Evolutionary conservation across 2,797 vertebrate species (phyloP).

Genomic region (Muscicapa comitata): DNA sequence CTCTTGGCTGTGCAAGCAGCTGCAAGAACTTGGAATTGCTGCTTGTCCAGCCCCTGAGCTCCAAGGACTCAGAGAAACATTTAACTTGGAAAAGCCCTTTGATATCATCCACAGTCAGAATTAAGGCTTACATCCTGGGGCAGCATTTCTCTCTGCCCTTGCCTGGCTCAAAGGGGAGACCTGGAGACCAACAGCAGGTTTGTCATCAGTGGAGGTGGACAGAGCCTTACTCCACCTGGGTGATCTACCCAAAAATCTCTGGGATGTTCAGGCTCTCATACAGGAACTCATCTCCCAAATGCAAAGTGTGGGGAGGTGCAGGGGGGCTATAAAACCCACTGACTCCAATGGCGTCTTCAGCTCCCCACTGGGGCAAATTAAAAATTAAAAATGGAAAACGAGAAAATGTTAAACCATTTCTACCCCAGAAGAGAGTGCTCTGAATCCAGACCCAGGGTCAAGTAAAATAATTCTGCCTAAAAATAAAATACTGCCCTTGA

Average conservation of each 20-base stretch:
- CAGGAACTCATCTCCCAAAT: background rate
- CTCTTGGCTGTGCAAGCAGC: background rate
- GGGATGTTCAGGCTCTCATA: background rate
- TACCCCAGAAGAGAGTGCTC: fast-evolving
- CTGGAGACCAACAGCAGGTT: background rate
- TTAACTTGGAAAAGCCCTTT: background rate
- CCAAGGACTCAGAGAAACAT: background rate
- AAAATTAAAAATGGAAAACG: background rate
- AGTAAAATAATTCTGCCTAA: background rate
- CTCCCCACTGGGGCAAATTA: background rate
- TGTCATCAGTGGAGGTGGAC: background rate
- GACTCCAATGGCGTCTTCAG: background rate
- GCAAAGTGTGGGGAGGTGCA: background rate
- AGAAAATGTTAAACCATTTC: background rate
- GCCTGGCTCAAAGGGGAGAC: background rate
- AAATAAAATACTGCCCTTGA: background rate
- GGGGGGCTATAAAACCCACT: background rate
- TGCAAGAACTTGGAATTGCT: background rate
- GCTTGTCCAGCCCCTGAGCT: background rate
- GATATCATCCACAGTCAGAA: background rate
- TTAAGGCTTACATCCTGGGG: background rate
- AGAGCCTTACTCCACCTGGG: background rate
- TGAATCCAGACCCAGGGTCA: background rate
- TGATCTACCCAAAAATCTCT: background rate
- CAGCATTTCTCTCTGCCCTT: background rate